These are phyloP conservation scores for Anguilla japonica DNA, from an alignment of 2,113 vertebrate species.

Conservation along the genomic window DNA sequence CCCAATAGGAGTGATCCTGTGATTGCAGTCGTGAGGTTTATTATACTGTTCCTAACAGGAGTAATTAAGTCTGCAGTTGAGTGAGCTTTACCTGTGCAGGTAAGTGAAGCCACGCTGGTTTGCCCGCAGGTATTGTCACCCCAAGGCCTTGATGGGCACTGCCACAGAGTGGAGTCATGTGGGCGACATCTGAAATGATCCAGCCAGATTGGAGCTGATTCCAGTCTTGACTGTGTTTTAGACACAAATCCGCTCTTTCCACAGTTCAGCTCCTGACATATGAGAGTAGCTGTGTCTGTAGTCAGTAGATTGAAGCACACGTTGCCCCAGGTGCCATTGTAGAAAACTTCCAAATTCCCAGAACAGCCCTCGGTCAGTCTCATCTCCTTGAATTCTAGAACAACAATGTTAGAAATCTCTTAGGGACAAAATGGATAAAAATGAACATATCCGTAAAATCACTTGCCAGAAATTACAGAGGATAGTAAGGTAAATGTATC, in stretches of 20 bases:
- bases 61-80: not conserved
- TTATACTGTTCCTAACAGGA: not conserved
- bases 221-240: not conserved
- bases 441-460: not conserved
- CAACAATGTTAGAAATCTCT: not conserved
- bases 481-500: too few species aligned
- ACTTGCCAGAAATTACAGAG: too few species aligned
- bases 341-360: constrained; percentile 40
- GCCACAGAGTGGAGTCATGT: constrained; percentile 24
- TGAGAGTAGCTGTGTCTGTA: constrained; percentile 29
- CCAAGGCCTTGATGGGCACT: constrained; percentile 24
- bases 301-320: constrained; percentile 32
- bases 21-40: not conserved
- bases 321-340: constrained; percentile 47
- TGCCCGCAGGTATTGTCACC: not conserved
- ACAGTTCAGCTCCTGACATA: constrained; percentile 45
- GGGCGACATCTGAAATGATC: constrained; percentile 12
- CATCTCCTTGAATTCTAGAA: constrained; percentile 38
- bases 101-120: constrained; percentile 16
- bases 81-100: constrained; percentile 16
- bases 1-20: not conserved
- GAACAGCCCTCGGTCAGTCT: constrained; percentile 35
- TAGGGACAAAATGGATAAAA: not conserved
- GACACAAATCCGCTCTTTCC: constrained; percentile 15
- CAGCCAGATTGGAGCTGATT: constrained; percentile 15